A percentile compares a stretch with the other conserved stretches of the same genome.
Evolutionary conservation across 1,140 invertebrate genomes (phyloP).

Genomic region (Tetramorium simillimum): DNA sequence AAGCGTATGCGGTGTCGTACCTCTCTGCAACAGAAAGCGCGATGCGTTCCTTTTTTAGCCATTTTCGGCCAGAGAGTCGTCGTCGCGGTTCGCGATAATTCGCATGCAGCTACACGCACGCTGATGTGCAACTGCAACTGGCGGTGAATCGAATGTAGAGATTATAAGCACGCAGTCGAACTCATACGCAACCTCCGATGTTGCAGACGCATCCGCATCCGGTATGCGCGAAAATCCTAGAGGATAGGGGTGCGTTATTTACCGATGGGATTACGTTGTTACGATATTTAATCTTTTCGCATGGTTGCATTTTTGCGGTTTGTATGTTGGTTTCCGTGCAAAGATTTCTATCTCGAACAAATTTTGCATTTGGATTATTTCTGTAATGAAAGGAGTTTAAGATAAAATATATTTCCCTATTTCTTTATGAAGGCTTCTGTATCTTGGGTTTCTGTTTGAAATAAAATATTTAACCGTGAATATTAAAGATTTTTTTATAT

Average conservation of each 20-base stretch:
- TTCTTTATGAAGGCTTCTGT: neutral
- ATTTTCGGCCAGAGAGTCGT: neutral
- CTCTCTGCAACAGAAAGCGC: constrained; percentile 87
- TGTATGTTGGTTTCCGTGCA: neutral
- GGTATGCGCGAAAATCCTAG: constrained; percentile 2
- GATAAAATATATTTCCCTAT: neutral
- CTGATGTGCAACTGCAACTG: neutral
- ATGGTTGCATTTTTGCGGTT: constrained; percentile 20
- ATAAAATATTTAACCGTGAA: neutral
- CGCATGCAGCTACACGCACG: constrained; percentile 32
- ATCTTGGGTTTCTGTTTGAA: neutral
- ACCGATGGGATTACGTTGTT: constrained; percentile 37
- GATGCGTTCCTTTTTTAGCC: neutral
- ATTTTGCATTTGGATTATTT: constrained; percentile 39
- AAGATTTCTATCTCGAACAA: constrained; percentile 16
- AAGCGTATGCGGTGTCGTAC: constrained; percentile 97
- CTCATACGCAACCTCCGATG: constrained; percentile 12
- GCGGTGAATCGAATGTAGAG: neutral
- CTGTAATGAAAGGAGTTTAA: neutral
- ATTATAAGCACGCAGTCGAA: constrained; percentile 29
- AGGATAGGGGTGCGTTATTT: constrained; percentile 16
- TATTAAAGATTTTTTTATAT: neutral
- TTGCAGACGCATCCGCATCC: constrained; percentile 10
- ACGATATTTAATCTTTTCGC: constrained; percentile 48
- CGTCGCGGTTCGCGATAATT: neutral